Conservation (phyloP, 1,140 invertebrate genomes). For the Asbolus verrucosus region DNA sequence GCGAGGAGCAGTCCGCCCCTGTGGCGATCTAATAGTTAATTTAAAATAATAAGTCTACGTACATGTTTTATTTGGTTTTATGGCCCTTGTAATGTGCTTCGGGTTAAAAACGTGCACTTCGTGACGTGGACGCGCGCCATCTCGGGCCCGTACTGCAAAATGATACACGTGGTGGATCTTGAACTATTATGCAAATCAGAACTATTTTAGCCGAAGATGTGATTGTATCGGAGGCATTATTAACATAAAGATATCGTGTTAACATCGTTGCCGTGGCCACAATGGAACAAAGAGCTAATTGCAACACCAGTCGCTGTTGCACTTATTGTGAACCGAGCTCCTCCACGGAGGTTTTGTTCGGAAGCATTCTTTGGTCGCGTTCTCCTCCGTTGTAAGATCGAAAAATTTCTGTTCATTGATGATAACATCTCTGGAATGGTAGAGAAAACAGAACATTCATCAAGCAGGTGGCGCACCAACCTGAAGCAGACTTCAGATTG, state of each 20-base stretch:
- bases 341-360: neutral
- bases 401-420: no score
- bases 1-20: neutral
- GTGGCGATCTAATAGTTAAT: slow-evolving; percentile 46
- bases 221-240: slow-evolving; percentile 41
- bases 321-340: slow-evolving; percentile 25
- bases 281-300: slow-evolving; percentile 52
- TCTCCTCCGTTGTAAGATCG: no score
- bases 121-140: slow-evolving; percentile 52
- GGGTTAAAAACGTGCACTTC: slow-evolving; percentile 53
- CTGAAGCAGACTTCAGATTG: neutral
- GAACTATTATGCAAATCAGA: slow-evolving; percentile 26
- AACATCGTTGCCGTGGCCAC: slow-evolving; percentile 50
- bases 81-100: slow-evolving; percentile 49
- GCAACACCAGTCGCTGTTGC: slow-evolving; percentile 46
- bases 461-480: no score
- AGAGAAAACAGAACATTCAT: no score
- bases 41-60: slow-evolving; percentile 53
- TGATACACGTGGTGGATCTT: no score
- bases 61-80: slow-evolving; percentile 50
- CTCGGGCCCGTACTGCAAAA: slow-evolving; percentile 21
- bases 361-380: slow-evolving; percentile 15
- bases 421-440: slow-evolving; percentile 1
- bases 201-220: slow-evolving; percentile 26
- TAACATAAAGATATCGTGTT: slow-evolving; percentile 54